Evolutionary conservation across 2,113 vertebrate genomes (phyloP).

Genomic region (Oreochromis tanganicae): DNA sequence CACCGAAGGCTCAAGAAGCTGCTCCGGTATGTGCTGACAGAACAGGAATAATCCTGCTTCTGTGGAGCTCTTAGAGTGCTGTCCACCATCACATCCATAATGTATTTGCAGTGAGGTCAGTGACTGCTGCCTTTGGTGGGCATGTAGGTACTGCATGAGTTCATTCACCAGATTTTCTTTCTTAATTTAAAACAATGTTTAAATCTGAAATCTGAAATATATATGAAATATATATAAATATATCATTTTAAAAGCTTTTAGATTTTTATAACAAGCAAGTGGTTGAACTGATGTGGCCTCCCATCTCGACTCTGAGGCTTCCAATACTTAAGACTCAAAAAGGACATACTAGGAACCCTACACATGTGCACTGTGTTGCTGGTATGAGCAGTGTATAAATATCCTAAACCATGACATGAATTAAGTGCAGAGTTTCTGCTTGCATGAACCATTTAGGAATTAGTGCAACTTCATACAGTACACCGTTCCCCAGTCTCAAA

Average conservation of each 20-base stretch:
- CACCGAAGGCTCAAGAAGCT: accelerated
- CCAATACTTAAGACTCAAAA: background rate
- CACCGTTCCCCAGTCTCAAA: background rate
- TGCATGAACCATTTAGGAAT: background rate
- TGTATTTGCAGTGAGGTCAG: background rate
- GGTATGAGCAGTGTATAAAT: background rate
- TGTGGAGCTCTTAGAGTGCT: background rate
- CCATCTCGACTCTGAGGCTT: background rate
- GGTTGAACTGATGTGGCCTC: background rate
- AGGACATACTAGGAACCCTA: background rate
- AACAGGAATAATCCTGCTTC: background rate
- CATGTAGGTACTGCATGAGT: background rate
- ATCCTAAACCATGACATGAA: background rate
- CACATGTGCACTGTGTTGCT: too few species aligned
- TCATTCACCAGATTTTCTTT: background rate
- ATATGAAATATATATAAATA: background rate
- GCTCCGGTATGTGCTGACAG: background rate
- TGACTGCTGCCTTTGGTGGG: background rate
- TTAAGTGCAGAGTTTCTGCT: background rate
- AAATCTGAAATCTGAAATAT: background rate
- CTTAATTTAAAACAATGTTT: background rate
- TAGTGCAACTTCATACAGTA: background rate
- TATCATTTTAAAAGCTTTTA: background rate
- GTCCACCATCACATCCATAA: background rate
- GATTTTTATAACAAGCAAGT: background rate